Base-by-base conservation (phyloP, 1,140 invertebrate genomes). In the Brachionus plicatilis region DNA sequence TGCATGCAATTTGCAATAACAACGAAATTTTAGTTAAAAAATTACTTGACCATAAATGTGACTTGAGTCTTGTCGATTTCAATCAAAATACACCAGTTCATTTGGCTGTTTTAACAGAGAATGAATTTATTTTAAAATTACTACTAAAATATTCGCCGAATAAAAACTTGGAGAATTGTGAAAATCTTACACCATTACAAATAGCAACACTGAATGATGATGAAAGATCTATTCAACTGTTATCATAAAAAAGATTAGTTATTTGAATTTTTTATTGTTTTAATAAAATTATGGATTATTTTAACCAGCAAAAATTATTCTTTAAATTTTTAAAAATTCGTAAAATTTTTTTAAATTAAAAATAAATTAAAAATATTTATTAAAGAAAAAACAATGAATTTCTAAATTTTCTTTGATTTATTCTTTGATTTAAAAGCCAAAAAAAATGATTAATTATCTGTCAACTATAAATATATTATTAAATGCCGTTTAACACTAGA, bases 151-250 rank as follows among this genome's bases (percentile, higher is more conserved):
- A 65, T 41, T 20, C 14, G 11, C 9, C 29, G 4, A 37, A 82
- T 43, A 82, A 47, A 82, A 68, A 82, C 27, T 47, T 82, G 27
- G 37, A 20, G 20, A 82, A 82, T 82, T 37, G 29, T 14, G 53
- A 82, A 82, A 68, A 68, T 65, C 41, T 82, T 1, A 82, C 79
- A 20, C 53, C 79, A 20, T 37, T 82, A 47, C 33, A 60, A 20
- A 65, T 82, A 68, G 79, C 79, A 27, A 37, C 60, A 29, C 33
- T 82, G 1, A 82, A 82, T 82, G 53, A 82, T 6, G 79, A 82
- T 68, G 79, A 82, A 65, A 68, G 37, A 65, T 82, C n/a, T 9
- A 82, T 82, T 65, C 41, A 45, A 20, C 45, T 76, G 27, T 76
- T 76, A 50, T 12, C 29, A 29, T 72, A 72, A 72, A 47, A 0